phyloP scores from a whole-genome alignment of 2,113 vertebrate genomes.

The Onychorhynchus coronatus region DNA sequence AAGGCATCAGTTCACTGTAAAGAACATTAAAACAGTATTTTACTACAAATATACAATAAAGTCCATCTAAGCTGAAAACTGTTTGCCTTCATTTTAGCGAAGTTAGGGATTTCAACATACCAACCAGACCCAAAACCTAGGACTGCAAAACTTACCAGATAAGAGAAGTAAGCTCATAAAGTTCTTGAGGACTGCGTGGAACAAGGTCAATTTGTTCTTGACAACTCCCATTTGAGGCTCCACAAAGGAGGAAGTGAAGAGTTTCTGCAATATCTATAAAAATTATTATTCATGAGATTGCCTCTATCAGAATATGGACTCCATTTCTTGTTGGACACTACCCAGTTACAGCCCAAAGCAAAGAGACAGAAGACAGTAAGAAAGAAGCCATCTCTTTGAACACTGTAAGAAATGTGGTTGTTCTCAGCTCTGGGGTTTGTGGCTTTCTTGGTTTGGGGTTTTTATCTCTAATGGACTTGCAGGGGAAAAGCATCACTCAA shows the following conservation, averaged over 20 bases:
- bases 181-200: slow-evolving; percentile 95
- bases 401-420: background rate
- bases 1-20: slow-evolving; percentile 96
- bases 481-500: background rate
- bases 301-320: background rate
- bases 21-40: slow-evolving; percentile 39
- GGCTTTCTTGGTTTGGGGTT: background rate
- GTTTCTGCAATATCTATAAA: slow-evolving; percentile 96
- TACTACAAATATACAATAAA: background rate
- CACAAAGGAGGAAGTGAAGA: slow-evolving; percentile 94
- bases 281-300: background rate
- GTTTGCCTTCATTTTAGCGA: background rate
- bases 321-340: background rate
- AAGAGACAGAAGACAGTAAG: background rate
- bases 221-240: slow-evolving; percentile 95
- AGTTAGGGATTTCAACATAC: background rate
- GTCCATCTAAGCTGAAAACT: background rate
- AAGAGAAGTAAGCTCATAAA: slow-evolving; percentile 97
- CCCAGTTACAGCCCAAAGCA: background rate
- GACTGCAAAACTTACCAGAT: slow-evolving; percentile 84
- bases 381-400: background rate
- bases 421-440: background rate
- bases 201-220: slow-evolving; percentile 98
- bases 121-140: background rate
- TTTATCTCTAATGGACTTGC: background rate